Evolutionary conservation across 2,797 vertebrate genomes (phyloP).

Genomic region (Anguilla anguilla): DNA sequence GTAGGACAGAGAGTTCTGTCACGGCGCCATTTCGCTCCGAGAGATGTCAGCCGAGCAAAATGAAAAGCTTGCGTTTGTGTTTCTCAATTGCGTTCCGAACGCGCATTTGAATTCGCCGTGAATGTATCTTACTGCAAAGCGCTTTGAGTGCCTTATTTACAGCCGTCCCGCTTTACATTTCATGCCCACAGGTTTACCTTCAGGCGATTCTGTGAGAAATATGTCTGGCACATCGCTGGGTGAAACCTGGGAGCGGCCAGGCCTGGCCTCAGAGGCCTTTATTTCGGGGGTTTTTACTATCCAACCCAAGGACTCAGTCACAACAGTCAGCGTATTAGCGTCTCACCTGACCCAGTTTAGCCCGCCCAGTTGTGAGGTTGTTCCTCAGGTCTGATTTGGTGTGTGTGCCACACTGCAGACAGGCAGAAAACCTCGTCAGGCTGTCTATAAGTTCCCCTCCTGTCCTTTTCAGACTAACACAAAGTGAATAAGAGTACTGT

Average conservation of each 20-base stretch:
- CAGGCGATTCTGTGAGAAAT: background rate
- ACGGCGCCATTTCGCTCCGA: background rate
- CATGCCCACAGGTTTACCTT: background rate
- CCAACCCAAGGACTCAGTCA: background rate
- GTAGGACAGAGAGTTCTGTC: background rate
- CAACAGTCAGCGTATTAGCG: background rate
- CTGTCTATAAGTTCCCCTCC: background rate
- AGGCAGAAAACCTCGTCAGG: background rate
- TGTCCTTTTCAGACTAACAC: background rate
- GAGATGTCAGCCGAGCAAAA: background rate
- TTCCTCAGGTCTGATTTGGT: background rate
- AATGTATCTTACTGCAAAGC: background rate
- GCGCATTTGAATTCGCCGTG: background rate
- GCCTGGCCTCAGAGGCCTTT: background rate
- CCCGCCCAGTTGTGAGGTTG: background rate
- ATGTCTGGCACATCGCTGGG: background rate
- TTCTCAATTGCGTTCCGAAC: slow-evolving; percentile 9
- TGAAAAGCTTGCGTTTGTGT: background rate
- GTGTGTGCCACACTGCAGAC: background rate
- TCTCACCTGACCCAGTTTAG: background rate
- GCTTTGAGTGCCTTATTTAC: background rate
- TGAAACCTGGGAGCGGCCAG: background rate
- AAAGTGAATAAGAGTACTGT: background rate
- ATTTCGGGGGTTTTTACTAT: background rate
- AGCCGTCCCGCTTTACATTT: background rate